Conservation (phyloP, 1,140 invertebrate species). For the Dysdera silvatica region DNA sequence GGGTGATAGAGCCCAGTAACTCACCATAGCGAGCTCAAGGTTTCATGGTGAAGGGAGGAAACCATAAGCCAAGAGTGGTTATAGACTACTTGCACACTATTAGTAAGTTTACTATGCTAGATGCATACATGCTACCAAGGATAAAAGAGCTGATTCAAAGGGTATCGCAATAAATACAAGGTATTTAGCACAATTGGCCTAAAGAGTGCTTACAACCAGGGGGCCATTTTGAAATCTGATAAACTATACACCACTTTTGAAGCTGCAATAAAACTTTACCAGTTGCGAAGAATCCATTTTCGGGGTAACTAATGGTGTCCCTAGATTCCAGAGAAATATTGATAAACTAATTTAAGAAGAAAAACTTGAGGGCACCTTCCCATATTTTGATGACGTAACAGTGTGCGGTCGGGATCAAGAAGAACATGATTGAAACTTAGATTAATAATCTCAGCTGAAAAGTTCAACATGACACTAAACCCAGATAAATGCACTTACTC, state of each 20-base stretch:
- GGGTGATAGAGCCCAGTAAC: conserved; percentile 14
- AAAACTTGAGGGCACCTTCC: conserved; percentile 12
- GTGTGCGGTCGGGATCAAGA: conserved; percentile 14
- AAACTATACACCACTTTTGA: conserved; percentile 32
- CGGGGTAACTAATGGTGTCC: conserved; percentile 37
- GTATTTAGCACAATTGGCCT: conserved; percentile 38
- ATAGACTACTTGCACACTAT: conserved; percentile 25
- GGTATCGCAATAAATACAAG: neutral
- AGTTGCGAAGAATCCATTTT: conserved; percentile 41
- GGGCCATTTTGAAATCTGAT: conserved; percentile 31
- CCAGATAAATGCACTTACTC: conserved; percentile 1
- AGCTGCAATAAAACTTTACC: conserved; percentile 34
- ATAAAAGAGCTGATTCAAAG: conserved; percentile 13
- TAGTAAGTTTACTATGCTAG: conserved; percentile 16
- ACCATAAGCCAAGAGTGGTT: conserved; percentile 3
- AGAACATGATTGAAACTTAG: conserved; percentile 21
- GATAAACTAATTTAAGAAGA: conserved; percentile 39
- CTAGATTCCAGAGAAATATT: conserved; percentile 39
- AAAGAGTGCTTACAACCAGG: conserved; percentile 38
- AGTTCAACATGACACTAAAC: neutral
- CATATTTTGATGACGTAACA: conserved; percentile 32
- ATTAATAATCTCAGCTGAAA: conserved; percentile 5
- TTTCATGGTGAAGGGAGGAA: neutral
- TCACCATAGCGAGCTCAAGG: conserved; percentile 21
- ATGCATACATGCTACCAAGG: conserved; percentile 9